Conservation (phyloP, 2,888 invertebrate species). For the Steromphala cineraria region DNA sequence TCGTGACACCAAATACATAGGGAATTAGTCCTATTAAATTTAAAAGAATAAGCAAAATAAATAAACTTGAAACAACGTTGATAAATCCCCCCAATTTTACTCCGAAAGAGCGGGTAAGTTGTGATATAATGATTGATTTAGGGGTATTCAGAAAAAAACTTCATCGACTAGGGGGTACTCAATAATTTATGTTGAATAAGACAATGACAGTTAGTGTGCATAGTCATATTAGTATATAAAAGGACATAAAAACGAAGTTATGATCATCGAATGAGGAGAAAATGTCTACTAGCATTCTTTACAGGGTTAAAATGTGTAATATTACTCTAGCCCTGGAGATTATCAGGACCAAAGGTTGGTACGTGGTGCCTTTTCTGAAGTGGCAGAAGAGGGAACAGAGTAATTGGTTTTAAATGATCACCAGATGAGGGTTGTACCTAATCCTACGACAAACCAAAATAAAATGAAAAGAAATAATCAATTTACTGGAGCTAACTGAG, state of each 20-base stretch:
- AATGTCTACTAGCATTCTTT: slow-evolving; percentile 83
- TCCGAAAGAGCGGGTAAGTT: slow-evolving; percentile 75
- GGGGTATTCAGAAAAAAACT: slow-evolving; percentile 78
- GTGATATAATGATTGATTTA: slow-evolving; percentile 78
- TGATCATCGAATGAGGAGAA: slow-evolving; percentile 83
- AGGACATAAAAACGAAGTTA: slow-evolving; percentile 77
- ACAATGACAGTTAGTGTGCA: not conserved
- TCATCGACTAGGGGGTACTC: not conserved
- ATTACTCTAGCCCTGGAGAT: slow-evolving; percentile 23
- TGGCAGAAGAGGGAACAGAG: not conserved
- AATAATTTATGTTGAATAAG: not conserved
- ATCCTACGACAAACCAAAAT: not conserved
- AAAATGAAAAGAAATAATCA: slow-evolving; percentile 62
- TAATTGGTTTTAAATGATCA: not conserved
- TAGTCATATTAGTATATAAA: slow-evolving; percentile 58
- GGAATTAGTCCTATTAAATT: slow-evolving; percentile 84
- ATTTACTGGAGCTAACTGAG: slow-evolving; percentile 82
- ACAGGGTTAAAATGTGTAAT: slow-evolving; percentile 56
- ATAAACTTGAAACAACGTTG: slow-evolving; percentile 78
- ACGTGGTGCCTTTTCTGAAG: not conserved
- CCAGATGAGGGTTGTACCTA: not conserved
- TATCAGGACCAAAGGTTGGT: not conserved
- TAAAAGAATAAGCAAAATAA: slow-evolving; percentile 81
- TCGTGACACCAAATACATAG: slow-evolving; percentile 83
- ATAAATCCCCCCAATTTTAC: slow-evolving; percentile 76